phyloP scores from a whole-genome alignment of 2,113 vertebrate genomes.

The Bos indicus region DNA sequence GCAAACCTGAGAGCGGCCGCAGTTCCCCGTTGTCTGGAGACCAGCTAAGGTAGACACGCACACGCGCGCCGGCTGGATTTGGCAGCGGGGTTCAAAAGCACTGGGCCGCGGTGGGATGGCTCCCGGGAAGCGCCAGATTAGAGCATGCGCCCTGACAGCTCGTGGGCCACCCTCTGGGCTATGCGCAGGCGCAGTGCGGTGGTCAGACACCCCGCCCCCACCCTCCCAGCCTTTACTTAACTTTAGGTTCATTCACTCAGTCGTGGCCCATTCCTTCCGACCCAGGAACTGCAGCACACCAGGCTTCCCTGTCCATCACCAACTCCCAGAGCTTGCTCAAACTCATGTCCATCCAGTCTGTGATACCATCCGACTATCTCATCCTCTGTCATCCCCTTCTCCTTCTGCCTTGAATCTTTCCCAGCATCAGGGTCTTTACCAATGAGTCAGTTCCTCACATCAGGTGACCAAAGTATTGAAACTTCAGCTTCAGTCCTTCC shows the following conservation, averaged over 20 bases:
- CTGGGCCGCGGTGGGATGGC: neutral
- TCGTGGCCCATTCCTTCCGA: neutral
- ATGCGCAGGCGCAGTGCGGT: neutral
- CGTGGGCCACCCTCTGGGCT: rapidly evolving
- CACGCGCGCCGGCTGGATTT: rapidly evolving
- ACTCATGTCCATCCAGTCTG: neutral
- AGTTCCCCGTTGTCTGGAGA: rapidly evolving
- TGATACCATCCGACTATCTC: neutral
- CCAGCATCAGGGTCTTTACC: no score
- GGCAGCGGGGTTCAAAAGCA: rapidly evolving
- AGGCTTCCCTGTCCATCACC: neutral
- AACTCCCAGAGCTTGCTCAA: neutral
- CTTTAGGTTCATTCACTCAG: neutral
- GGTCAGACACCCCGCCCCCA: no score
- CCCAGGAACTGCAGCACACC: neutral
- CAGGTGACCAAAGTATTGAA: no score
- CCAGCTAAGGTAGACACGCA: rapidly evolving
- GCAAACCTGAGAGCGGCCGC: rapidly evolving
- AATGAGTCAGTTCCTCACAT: no score
- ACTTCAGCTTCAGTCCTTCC: no score
- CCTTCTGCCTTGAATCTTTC: no score
- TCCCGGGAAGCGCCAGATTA: rapidly evolving
- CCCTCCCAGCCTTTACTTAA: neutral
- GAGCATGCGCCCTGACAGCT: neutral
- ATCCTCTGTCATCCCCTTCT: neutral